These are phyloP conservation scores for Muschampia plurimacula DNA, from an alignment of 2,888 invertebrate species.

Conservation along the genomic window DNA sequence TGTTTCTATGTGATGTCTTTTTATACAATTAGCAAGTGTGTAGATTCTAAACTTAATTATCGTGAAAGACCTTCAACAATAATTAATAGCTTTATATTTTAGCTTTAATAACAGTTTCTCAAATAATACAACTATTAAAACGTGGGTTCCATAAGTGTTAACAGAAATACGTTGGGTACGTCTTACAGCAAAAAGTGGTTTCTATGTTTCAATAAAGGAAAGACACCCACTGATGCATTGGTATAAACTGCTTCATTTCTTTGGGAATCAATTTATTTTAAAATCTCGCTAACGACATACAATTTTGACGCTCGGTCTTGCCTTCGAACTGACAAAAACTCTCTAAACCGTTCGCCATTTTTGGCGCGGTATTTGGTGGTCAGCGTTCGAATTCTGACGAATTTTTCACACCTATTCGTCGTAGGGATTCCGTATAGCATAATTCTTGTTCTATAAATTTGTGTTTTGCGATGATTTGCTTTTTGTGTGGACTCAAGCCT, in stretches of 20 bases:
- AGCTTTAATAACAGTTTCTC: too few species aligned
- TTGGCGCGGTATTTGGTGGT: conserved; percentile 3
- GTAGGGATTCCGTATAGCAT: conserved; percentile 54
- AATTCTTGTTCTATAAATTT: conserved; percentile 47
- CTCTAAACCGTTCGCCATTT: neutral
- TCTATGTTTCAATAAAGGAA: conserved; percentile 8
- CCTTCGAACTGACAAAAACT: neutral
- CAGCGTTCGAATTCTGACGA: conserved; percentile 45
- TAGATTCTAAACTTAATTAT: too few species aligned
- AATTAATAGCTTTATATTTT: too few species aligned
- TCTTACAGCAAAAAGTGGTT: neutral
- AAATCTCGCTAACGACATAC: conserved; percentile 21
- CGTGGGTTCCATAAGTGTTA: neutral
- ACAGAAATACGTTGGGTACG: neutral
- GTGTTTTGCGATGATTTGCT: conserved; percentile 56
- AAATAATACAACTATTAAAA: neutral
- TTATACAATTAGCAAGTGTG: too few species aligned
- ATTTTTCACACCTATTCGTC: conserved; percentile 69
- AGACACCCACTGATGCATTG: neutral
- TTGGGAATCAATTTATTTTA: conserved; percentile 14
- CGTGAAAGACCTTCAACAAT: too few species aligned
- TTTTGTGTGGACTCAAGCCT: conserved; percentile 59
- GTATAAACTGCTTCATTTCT: conserved; percentile 26
- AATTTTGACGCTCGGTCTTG: conserved; percentile 28
- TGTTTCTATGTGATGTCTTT: too few species aligned